A percentile compares a stretch with the other conserved stretches of the same genome.
Conservation (phyloP, 2,797 vertebrate species). For the Gymnodraco acuticeps region DNA sequence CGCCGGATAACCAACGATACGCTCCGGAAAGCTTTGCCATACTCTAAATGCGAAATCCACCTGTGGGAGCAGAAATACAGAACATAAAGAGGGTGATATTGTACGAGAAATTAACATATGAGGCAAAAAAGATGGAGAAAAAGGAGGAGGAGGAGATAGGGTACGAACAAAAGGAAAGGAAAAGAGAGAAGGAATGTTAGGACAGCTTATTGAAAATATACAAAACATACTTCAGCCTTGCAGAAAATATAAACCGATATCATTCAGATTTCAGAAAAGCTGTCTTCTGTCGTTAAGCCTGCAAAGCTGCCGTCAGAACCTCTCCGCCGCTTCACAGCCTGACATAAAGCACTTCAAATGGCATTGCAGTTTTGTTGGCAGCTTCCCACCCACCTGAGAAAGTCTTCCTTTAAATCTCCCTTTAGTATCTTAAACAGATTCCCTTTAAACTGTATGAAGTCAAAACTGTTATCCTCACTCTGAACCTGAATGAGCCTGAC, state of each 20-base stretch:
- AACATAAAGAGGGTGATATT: not conserved
- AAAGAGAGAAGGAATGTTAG: not conserved
- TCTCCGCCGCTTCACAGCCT: not conserved
- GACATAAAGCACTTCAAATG: constrained; percentile 3
- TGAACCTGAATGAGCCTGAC: not conserved
- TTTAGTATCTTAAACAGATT: not conserved
- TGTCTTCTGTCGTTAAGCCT: constrained; percentile 18
- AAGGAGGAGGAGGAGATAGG: not conserved
- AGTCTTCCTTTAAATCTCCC: not conserved
- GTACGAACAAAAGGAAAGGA: not conserved
- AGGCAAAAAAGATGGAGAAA: not conserved
- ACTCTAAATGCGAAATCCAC: constrained; percentile 94
- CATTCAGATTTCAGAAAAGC: not conserved
- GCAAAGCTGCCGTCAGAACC: not conserved
- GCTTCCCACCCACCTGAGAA: not conserved
- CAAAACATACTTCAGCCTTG: not conserved
- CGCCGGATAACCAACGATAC: constrained; percentile 91
- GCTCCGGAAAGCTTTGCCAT: constrained; percentile 93
- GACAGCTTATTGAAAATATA: not conserved
- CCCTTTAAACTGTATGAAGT: not conserved
- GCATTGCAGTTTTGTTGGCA: not conserved
- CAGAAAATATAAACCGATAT: constrained; percentile 12
- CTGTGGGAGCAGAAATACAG: constrained; percentile 71
- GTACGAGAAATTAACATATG: not conserved
- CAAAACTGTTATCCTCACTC: not conserved